Percentiles rank a stretch among this genome's conserved stretches.
Conservation (phyloP, 2,113 vertebrate genomes). For the Pterocles burchelli region DNA sequence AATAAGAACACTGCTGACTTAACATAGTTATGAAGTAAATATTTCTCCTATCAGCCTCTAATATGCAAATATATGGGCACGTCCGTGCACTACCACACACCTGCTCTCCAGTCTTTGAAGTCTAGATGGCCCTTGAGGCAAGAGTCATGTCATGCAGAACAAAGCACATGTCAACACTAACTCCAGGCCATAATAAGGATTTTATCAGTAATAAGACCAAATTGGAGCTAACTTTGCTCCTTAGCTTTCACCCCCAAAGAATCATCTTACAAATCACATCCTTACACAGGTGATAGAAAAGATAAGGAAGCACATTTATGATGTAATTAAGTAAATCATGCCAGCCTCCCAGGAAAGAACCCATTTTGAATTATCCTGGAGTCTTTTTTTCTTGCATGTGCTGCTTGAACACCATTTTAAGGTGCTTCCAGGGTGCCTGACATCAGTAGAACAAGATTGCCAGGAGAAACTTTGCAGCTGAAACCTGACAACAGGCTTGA, state of each 20-base stretch:
- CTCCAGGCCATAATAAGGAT: neutral
- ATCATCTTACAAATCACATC: neutral
- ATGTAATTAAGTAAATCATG: constrained; percentile 15
- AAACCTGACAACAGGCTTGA: neutral
- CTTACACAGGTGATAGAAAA: neutral
- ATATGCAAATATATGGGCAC: neutral
- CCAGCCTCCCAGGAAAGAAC: neutral
- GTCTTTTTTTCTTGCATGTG: neutral
- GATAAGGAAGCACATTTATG: neutral
- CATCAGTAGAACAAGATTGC: neutral
- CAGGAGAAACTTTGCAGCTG: neutral
- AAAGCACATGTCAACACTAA: neutral
- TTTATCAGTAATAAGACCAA: neutral
- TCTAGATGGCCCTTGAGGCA: neutral
- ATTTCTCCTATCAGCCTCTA: neutral
- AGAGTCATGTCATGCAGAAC: neutral
- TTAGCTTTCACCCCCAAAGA: neutral
- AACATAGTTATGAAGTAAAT: neutral
- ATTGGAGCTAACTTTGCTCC: neutral
- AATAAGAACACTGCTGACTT: neutral
- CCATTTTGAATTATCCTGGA: constrained; percentile 8
- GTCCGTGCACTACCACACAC: neutral
- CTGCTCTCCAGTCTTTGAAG: neutral
- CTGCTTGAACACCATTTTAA: neutral
- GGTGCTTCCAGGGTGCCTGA: neutral